Conservation (phyloP, 2,797 vertebrate genomes). For the Limosa lapponica region DNA sequence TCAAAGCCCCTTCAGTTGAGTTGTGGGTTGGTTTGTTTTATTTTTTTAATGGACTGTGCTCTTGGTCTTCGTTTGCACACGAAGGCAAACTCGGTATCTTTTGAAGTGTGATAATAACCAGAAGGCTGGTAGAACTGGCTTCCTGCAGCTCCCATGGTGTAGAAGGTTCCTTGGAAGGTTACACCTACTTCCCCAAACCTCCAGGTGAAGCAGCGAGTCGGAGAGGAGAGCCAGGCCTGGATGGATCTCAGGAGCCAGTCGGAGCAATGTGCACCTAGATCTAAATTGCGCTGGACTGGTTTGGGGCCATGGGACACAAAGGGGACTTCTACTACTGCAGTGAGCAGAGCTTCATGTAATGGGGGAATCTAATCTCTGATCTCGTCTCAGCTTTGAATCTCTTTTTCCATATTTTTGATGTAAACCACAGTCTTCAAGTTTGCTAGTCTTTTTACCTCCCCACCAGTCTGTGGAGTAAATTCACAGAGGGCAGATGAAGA, state of each 20-base stretch:
- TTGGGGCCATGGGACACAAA: neutral
- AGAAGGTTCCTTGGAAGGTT: neutral
- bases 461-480: neutral
- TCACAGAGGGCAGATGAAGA: neutral
- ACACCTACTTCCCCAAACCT: neutral
- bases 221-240: neutral
- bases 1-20: neutral
- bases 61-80: neutral
- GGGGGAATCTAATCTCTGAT: constrained; percentile 7
- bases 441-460: neutral
- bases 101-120: neutral
- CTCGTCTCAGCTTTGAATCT: constrained; percentile 4
- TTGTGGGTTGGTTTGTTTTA: neutral
- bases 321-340: neutral
- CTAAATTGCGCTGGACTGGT: neutral
- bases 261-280: neutral
- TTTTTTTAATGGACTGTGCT: neutral
- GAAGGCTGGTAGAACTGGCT: constrained; percentile 14
- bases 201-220: rapidly evolving
- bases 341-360: neutral
- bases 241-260: neutral
- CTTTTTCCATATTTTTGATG: constrained; percentile 17
- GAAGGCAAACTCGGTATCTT: neutral
- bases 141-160: neutral
- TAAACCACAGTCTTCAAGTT: neutral